Conservation (phyloP, 2,797 vertebrate genomes). For the Eleutherodactylus coqui region DNA sequence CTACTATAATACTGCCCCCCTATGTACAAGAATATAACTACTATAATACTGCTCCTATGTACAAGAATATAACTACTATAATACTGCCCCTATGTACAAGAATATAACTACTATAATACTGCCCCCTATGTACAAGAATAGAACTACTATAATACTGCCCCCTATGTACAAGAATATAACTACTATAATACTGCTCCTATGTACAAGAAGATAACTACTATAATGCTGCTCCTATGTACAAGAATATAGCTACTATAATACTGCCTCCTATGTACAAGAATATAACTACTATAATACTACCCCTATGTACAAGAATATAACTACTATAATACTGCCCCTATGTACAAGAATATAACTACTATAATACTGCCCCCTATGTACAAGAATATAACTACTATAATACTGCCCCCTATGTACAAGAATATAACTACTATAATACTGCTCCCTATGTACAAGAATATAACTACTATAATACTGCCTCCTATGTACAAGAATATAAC, state of each 20-base stretch:
- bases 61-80: constrained; percentile 21
- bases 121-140: constrained; percentile 5
- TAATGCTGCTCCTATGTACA: constrained; percentile 2
- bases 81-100: constrained; percentile 8
- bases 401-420: not conserved
- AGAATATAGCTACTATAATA: constrained; percentile 15
- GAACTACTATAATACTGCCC: not conserved
- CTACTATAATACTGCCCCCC: constrained; percentile 21
- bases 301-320: too few species aligned
- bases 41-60: constrained; percentile 13
- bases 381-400: constrained; percentile 11
- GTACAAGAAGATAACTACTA: constrained; percentile 1
- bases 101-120: constrained; percentile 25
- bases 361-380: too few species aligned
- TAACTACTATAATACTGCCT: constrained; percentile 3
- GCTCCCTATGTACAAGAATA: not conserved
- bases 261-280: too few species aligned
- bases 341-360: too few species aligned
- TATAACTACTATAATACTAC: too few species aligned
- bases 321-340: too few species aligned
- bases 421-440: constrained; percentile 13
- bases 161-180: not conserved
- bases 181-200: constrained; percentile 7
- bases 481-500: constrained; percentile 14
- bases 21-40: constrained; percentile 6